These are phyloP conservation scores for Ophiothrix spiculata DNA, from an alignment of 35 echinoderm and acorn worm species.

Conservation along the genomic window DNA sequence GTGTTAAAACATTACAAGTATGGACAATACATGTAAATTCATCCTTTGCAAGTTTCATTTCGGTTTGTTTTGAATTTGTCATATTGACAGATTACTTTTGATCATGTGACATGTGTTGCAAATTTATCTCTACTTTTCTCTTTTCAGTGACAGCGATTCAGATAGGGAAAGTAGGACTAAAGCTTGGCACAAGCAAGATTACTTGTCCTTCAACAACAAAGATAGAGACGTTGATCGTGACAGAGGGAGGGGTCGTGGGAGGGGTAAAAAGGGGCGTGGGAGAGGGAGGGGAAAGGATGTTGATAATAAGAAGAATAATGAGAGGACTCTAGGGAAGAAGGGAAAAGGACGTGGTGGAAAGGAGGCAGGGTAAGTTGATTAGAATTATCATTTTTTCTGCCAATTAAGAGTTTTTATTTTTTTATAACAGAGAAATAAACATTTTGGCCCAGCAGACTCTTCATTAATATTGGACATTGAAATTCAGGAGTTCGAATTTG, in stretches of 20 bases:
- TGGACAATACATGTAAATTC: too few species aligned
- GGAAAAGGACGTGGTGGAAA: slow-evolving; percentile 63
- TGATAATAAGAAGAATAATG: slow-evolving; percentile 11
- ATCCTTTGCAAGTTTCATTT: too few species aligned
- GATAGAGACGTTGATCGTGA: slow-evolving; percentile 14
- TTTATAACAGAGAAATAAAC: too few species aligned
- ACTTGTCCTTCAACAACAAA: slow-evolving; percentile 28
- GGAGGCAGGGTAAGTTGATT: slow-evolving; percentile 36
- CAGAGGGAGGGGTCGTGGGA: slow-evolving; percentile 49
- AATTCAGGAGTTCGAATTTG: too few species aligned
- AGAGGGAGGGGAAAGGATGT: slow-evolving; percentile 48
- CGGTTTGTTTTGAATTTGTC: too few species aligned
- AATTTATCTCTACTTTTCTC: too few species aligned
- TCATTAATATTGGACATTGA: too few species aligned
- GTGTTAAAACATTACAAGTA: too few species aligned
- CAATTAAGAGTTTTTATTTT: too few species aligned
- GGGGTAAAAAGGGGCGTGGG: slow-evolving; percentile 56
- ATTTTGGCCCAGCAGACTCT: too few species aligned
- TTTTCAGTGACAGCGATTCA: slow-evolving; percentile 19
- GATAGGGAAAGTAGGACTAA: slow-evolving; percentile 15
- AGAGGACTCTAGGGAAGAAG: slow-evolving; percentile 60
- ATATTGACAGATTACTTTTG: too few species aligned
- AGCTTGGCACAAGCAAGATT: slow-evolving; percentile 19
- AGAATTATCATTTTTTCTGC: not conserved
- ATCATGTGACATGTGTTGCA: too few species aligned